Conservation (phyloP, 2,113 vertebrate species). For the Triplophysa dalaica region DNA sequence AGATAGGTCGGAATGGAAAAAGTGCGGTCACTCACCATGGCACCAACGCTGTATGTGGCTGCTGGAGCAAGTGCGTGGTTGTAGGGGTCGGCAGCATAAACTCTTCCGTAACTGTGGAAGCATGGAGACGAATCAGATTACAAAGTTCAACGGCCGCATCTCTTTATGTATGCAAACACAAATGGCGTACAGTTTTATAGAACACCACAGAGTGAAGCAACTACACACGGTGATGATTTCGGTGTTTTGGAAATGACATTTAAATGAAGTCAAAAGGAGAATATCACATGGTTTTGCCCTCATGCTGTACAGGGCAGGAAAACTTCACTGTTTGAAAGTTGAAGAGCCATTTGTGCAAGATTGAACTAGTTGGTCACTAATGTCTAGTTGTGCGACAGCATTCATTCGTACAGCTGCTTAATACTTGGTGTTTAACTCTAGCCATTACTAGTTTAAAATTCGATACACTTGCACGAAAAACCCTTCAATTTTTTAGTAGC, state of each 20-base stretch:
- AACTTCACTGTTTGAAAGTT: slow-evolving; percentile 24
- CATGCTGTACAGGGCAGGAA: slow-evolving; percentile 54
- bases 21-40: slow-evolving; percentile 86
- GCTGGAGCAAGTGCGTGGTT: slow-evolving; percentile 98
- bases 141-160: not conserved
- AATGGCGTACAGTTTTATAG: slow-evolving; percentile 34
- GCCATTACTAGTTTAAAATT: not conserved
- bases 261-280: slow-evolving; percentile 47
- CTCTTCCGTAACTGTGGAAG: slow-evolving; percentile 95
- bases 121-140: slow-evolving; percentile 56
- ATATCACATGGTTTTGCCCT: slow-evolving; percentile 45
- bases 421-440: not conserved
- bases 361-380: slow-evolving; percentile 29
- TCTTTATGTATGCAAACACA: slow-evolving; percentile 7
- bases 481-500: slow-evolving; percentile 27
- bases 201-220: slow-evolving; percentile 37
- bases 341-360: slow-evolving; percentile 43
- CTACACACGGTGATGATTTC: slow-evolving; percentile 43
- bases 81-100: slow-evolving; percentile 99
- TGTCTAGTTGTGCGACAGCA: not conserved
- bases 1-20: slow-evolving; percentile 47
- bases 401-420: not conserved
- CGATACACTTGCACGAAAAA: slow-evolving; percentile 30
- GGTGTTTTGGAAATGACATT: slow-evolving; percentile 42
- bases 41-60: slow-evolving; percentile 98